phyloP scores from a whole-genome alignment of 1,140 invertebrate species.

The Bombus polaris region DNA sequence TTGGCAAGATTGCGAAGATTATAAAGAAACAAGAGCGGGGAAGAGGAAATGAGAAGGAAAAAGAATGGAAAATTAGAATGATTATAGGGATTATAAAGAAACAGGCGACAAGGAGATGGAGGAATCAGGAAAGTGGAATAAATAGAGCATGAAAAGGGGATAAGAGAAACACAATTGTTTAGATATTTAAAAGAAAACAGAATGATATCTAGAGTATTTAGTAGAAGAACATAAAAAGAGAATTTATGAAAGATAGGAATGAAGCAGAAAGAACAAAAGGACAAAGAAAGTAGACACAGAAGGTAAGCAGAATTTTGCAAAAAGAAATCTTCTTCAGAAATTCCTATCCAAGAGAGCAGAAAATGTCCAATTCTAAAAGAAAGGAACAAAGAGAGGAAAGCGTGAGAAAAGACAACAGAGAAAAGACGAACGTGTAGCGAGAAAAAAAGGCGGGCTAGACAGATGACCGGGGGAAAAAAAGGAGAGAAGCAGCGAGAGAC shows the following conservation, averaged over 20 bases:
- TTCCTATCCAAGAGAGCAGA: background rate
- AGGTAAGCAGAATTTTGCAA: background rate
- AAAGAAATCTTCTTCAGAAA: background rate
- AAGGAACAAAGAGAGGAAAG: background rate
- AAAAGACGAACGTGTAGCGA: background rate
- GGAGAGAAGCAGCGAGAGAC: background rate
- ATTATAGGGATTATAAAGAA: background rate
- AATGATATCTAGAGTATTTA: background rate
- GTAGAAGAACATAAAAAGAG: no score
- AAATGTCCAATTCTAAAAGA: background rate
- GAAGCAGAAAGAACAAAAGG: background rate
- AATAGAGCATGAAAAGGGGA: background rate
- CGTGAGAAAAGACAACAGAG: slow-evolving; percentile 51
- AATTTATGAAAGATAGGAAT: background rate
- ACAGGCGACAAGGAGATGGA: background rate
- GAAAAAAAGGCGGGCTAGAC: slow-evolving; percentile 24
- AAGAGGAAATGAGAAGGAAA: background rate
- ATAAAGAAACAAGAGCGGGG: no score
- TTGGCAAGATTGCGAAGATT: background rate
- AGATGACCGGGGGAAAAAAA: background rate
- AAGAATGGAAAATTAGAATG: background rate
- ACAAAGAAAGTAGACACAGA: background rate
- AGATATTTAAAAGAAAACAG: background rate
- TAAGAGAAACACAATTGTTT: background rate
- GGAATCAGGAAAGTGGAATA: background rate